Evolutionary conservation across 2,888 invertebrate species (phyloP).

Genomic region (Brenthis hecate): DNA sequence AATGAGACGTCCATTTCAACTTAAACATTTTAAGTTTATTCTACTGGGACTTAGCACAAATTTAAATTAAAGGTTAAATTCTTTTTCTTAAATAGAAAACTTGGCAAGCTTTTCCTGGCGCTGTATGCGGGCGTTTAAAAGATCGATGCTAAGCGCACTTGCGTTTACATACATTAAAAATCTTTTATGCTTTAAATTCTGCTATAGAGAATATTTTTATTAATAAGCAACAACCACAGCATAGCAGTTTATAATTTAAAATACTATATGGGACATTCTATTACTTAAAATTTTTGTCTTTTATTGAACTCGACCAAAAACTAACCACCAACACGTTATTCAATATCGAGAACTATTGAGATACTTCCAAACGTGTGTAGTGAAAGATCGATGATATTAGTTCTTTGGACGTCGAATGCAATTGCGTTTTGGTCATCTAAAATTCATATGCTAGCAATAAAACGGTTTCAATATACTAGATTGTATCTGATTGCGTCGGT

Average conservation of each 20-base stretch:
- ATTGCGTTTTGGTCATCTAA: constrained; percentile 52
- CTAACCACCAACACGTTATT: background rate
- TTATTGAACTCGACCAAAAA: background rate
- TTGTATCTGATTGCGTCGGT: constrained; percentile 57
- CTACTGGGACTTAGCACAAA: constrained; percentile 1
- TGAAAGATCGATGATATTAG: constrained; percentile 32
- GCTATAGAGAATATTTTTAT: background rate
- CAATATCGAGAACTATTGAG: constrained; percentile 16
- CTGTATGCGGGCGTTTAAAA: constrained; percentile 37
- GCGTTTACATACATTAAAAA: constrained; percentile 35
- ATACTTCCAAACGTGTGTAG: constrained; percentile 12
- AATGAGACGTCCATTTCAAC: background rate
- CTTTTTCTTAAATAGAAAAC: constrained; percentile 32
- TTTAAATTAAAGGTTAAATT: constrained; percentile 31
- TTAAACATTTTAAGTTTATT: constrained; percentile 10
- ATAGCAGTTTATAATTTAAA: too few species aligned
- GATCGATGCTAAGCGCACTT: constrained; percentile 34
- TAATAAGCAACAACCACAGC: background rate
- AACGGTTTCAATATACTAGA: constrained; percentile 59
- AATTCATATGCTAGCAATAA: constrained; percentile 66
- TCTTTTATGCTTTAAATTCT: constrained; percentile 27
- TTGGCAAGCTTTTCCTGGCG: constrained; percentile 35
- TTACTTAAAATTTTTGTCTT: too few species aligned
- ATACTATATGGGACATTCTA: too few species aligned
- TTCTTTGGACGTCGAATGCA: constrained; percentile 35